Base-by-base conservation (phyloP, 2,797 vertebrate species). In the Coluber constrictor region DNA sequence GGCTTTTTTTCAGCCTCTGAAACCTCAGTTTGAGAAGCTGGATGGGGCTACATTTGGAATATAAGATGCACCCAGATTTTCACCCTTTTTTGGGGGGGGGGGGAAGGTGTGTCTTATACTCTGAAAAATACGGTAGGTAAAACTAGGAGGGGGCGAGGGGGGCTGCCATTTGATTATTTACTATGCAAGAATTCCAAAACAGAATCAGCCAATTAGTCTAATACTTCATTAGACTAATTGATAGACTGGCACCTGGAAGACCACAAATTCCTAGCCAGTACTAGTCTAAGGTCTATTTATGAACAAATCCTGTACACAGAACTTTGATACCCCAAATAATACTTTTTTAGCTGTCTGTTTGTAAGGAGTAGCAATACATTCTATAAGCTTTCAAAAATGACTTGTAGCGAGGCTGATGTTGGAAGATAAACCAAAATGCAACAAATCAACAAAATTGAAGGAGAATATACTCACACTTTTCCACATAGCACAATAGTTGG, bases 1-100 rank as follows among this genome's bases (percentile, higher is more conserved):
- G 6, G 47, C 5, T 47, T 47, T 47, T 47, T 47, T 47, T 47
- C 6, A 47, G 47, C 47, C 47, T 1, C 47, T 47, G 47, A 47
- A 47, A 47, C 47, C 47, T 47, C 47, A 1, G 47, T 1, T 47
- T 47, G 47, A 47, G 47, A 47, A 47, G 47, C 5, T 47, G 47
- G 47, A 4, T 0, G 0, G 47, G 1, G 47, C 47, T 47, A 51
- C 51, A 1, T 51, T 51, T 1, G 0, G 8, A 8, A 7, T 51
- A 9, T 51, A 51, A 51, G 51, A 51, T 51, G 51, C 51, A 51
- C 8, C 51, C 8, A 51, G 8, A 51, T 51, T 51, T 8, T 51
- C 51, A 51, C 7, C 8, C 51, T 51, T 7, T 51, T 51, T 51
- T 51, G 9, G 1, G 8, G 51, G 51, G 51, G 51, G 51, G 51